A percentile compares a stretch with the other conserved stretches of the same genome.
Conservation (phyloP, 2,113 vertebrate species). For the Sisor rabdophorus region DNA sequence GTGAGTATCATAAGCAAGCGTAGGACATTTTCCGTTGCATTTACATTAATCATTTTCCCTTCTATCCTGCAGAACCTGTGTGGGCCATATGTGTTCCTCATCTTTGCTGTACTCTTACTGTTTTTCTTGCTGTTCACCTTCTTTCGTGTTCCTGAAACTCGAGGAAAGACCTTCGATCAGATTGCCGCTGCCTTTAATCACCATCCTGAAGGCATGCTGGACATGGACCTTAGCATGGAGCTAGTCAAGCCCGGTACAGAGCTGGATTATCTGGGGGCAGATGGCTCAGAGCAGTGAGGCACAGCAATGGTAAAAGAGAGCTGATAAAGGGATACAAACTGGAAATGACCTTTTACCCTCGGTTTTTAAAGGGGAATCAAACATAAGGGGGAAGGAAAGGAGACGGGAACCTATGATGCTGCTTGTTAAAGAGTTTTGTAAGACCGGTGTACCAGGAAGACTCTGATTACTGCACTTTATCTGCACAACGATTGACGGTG, state of each 20-base stretch:
- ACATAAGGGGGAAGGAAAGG: background rate
- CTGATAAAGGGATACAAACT: background rate
- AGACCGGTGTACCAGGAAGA: conserved; percentile 39
- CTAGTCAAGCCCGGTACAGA: conserved; percentile 79
- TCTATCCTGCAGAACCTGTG: conserved; percentile 66
- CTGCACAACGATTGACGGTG: conserved; percentile 43
- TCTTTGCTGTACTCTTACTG: conserved; percentile 79
- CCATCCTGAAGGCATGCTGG: conserved; percentile 67
- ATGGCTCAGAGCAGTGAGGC: conserved; percentile 50
- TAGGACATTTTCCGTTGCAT: background rate
- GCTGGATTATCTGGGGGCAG: conserved; percentile 77
- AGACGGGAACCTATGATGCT: background rate
- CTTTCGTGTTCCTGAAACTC: conserved; percentile 84
- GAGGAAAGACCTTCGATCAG: conserved; percentile 86
- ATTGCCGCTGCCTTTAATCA: conserved; percentile 75
- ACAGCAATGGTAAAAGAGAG: conserved; percentile 40
- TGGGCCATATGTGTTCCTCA: conserved; percentile 85
- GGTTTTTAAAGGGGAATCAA: background rate
- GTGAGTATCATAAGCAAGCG: conserved; percentile 63
- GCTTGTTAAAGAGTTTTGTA: conserved; percentile 13
- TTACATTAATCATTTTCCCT: background rate
- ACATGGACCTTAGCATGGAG: conserved; percentile 63
- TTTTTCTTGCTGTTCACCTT: conserved; percentile 85
- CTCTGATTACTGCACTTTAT: conserved; percentile 69
- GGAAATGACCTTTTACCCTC: conserved; percentile 28